Evolutionary conservation across 2,797 vertebrate species (phyloP), one percentile per base, ranked within the genome.

Genomic region (Sebastolobus altivelis): DNA sequence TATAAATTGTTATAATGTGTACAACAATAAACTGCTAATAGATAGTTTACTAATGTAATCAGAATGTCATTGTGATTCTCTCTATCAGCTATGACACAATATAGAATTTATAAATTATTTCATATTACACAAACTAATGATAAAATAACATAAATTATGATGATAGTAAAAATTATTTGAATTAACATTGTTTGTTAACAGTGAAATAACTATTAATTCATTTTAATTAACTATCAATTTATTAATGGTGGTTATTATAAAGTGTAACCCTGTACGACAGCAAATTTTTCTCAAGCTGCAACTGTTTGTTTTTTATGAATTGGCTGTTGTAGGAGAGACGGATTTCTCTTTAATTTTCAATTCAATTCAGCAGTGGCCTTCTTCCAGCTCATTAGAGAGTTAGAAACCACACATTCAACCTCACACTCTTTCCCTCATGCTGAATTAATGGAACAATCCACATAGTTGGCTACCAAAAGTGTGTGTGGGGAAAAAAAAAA

Each of bases 371-470:
- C 22, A 8, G 72, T 85, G 90, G 89, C 84, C 5, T 56, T 70
- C 25, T n/a, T 90, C 92, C 92, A 93, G 89, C 85, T 93, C 89
- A 90, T 93, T 94, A 94, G 74, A 84, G 84, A 87, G 82, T 80
- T 79, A 81, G 65, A 93, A 92, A 90, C 92, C 84, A 68, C 92
- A 91, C 82, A 37, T 73, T 78, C 67, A 82, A 75, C 80, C 89
- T 90, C 81, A 67, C 85, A 87, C 90, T 84, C 73, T 75, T 78
- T 89, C 75, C 83, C 77, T 80, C 78, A 31, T 67, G 72, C 87
- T 89, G 85, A 91, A 91, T 92, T 89, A 93, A 90, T 89, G 92
- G 88, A 91, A 93, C 89, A 86, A 85, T 88, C 82, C 79, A 82
- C 82, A 87, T 84, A 81, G 80, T 92, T 92, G 86, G 88, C 92